A percentile compares a stretch with the other conserved stretches of the same genome.
Evolutionary conservation across 2,888 invertebrate species (phyloP).

Genomic region (Automeris io): DNA sequence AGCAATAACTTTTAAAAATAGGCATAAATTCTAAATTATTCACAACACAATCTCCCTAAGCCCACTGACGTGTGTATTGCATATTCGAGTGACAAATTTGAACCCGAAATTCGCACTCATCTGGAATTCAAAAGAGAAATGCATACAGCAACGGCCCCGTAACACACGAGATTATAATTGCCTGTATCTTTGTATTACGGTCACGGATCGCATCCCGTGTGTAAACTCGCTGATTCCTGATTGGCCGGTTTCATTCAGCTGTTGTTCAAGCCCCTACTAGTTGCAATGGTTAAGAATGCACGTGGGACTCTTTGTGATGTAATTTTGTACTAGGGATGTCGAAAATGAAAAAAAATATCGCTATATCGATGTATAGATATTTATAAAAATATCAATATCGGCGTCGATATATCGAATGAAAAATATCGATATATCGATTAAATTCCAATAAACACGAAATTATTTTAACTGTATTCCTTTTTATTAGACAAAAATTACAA

Average conservation of each 20-base stretch:
- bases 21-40: not conserved
- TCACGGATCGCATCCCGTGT: slow-evolving; percentile 8
- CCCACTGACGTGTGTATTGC: not conserved
- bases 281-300: not conserved
- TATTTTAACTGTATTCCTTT: no score
- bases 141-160: not conserved
- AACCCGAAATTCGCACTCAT: slow-evolving; percentile 11
- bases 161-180: slow-evolving; percentile 8
- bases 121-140: slow-evolving; percentile 4
- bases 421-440: no score
- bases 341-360: no score
- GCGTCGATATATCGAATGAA: no score
- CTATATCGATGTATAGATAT: no score
- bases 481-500: no score
- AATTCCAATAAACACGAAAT: no score
- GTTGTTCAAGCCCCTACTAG: not conserved
- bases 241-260: slow-evolving; percentile 7
- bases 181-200: slow-evolving; percentile 10
- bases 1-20: no score
- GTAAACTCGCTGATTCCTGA: slow-evolving; percentile 9
- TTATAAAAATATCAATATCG: no score
- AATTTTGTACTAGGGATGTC: no score
- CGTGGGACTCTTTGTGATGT: not conserved
- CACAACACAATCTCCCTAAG: not conserved
- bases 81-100: slow-evolving; percentile 4